Conservation (phyloP, 23 tunicate genomes). For the Styela clava region DNA sequence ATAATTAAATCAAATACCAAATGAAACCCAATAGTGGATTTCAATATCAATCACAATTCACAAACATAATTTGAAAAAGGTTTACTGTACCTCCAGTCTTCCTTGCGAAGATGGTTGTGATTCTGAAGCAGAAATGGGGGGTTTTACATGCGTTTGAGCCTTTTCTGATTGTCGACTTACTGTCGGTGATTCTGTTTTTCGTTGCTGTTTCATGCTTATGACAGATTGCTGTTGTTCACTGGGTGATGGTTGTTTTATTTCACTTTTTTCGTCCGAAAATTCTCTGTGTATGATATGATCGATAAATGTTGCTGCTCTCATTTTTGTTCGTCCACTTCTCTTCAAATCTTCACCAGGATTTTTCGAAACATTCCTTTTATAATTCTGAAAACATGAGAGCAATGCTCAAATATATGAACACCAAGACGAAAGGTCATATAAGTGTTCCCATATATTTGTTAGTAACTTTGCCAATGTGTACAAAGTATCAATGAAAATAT, state of each 20-base stretch:
- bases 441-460: too few relatives aligned
- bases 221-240: neutral
- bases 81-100: neutral
- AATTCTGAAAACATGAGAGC: neutral
- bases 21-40: too few relatives aligned
- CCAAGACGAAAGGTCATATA: too few relatives aligned
- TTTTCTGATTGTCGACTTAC: neutral
- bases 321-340: slow-evolving; percentile 46
- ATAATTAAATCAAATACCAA: too few relatives aligned
- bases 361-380: neutral
- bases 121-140: neutral
- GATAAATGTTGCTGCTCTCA: slow-evolving; percentile 56
- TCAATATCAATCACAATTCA: too few relatives aligned
- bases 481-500: too few relatives aligned
- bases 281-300: slow-evolving; percentile 43
- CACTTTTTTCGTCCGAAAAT: too few relatives aligned
- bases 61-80: too few relatives aligned
- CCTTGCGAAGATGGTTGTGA: neutral
- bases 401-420: too few relatives aligned
- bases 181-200: neutral
- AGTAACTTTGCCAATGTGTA: too few relatives aligned
- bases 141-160: too few relatives aligned
- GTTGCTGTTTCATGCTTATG: neutral
- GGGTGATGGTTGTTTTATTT: neutral
- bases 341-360: slow-evolving; percentile 60